A percentile compares a stretch with the other conserved stretches of the same genome.
Conservation (phyloP, 2,113 vertebrate genomes). For the Beaufortia kweichowensis region DNA sequence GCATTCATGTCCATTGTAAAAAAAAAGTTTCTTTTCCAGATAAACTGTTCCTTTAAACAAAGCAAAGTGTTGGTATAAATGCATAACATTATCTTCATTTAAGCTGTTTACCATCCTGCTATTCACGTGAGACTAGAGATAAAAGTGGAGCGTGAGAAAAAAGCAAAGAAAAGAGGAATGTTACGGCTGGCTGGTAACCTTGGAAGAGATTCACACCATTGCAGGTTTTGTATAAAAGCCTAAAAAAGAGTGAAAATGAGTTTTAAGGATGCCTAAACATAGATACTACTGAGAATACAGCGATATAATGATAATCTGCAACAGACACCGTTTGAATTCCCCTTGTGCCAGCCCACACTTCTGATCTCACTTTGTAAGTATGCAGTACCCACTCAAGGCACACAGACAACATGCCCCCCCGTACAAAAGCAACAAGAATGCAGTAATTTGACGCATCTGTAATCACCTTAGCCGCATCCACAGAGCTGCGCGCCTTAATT, state of each 20-base stretch:
- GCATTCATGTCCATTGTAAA: too few relatives aligned
- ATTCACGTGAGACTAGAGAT: not conserved
- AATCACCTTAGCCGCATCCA: constrained; percentile 87
- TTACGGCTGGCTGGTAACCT: constrained; percentile 9
- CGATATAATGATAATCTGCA: constrained; percentile 1
- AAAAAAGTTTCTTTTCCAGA: too few relatives aligned
- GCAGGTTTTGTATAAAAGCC: constrained; percentile 1
- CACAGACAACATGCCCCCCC: constrained; percentile 41
- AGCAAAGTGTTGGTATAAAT: too few relatives aligned
- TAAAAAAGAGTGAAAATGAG: constrained; percentile 23
- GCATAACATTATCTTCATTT: too few relatives aligned
- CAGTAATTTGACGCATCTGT: constrained; percentile 75
- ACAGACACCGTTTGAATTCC: constrained; percentile 13
- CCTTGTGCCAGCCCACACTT: not conserved
- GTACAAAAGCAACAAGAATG: constrained; percentile 77
- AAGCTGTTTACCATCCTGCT: constrained; percentile 2
- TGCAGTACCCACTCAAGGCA: constrained; percentile 6
- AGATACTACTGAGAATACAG: constrained; percentile 21
- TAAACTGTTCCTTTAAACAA: too few relatives aligned
- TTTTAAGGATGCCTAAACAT: constrained; percentile 20
- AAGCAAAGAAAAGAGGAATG: not conserved
- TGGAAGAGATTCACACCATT: constrained; percentile 18
- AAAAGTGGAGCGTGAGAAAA: constrained; percentile 4
- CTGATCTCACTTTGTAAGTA: constrained; percentile 12
- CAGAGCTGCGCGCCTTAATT: constrained; percentile 85